These are phyloP conservation scores for Cacoxenus indagator DNA, from an alignment of 2,888 invertebrate genomes.

Conservation along the genomic window DNA sequence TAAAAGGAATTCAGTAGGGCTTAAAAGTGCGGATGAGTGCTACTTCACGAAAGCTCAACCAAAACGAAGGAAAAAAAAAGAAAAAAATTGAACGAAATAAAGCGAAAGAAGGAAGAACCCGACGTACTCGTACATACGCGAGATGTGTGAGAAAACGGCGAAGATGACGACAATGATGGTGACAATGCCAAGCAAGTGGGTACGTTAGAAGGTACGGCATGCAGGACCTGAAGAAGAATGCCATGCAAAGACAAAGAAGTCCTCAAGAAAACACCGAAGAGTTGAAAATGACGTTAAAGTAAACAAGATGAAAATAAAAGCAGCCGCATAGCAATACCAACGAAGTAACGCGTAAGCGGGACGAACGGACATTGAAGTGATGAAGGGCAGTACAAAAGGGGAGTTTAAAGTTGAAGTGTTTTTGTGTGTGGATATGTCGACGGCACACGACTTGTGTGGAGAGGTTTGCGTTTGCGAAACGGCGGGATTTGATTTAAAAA, in stretches of 20 bases:
- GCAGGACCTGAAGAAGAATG: not conserved
- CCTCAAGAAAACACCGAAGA: constrained; percentile 60
- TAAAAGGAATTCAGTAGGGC: constrained; percentile 67
- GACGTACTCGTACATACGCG: constrained; percentile 35
- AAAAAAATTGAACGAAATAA: constrained; percentile 10
- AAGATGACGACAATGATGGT: constrained; percentile 30
- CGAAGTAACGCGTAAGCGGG: constrained; percentile 21
- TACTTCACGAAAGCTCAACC: constrained; percentile 51
- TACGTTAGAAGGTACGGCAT: not conserved
- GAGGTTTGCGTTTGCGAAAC: not conserved
- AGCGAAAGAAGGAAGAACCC: constrained; percentile 10
- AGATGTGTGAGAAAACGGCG: constrained; percentile 14
- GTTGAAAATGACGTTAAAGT: constrained; percentile 65
- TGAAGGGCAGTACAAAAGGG: constrained; percentile 22
- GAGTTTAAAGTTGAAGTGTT: constrained; percentile 15
- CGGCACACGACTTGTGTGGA: not conserved
- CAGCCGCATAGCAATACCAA: constrained; percentile 4
- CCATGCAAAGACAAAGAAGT: constrained; percentile 44
- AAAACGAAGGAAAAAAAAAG: constrained; percentile 37
- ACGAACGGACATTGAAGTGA: constrained; percentile 11
- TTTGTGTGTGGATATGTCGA: not conserved
- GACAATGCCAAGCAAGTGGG: constrained; percentile 30
- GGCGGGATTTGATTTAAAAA: constrained; percentile 60
- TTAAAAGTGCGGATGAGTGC: constrained; percentile 66
- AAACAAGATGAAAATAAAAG: constrained; percentile 63